phyloP scores from a whole-genome alignment of 2,888 invertebrate species.

The Desoria tigrina region DNA sequence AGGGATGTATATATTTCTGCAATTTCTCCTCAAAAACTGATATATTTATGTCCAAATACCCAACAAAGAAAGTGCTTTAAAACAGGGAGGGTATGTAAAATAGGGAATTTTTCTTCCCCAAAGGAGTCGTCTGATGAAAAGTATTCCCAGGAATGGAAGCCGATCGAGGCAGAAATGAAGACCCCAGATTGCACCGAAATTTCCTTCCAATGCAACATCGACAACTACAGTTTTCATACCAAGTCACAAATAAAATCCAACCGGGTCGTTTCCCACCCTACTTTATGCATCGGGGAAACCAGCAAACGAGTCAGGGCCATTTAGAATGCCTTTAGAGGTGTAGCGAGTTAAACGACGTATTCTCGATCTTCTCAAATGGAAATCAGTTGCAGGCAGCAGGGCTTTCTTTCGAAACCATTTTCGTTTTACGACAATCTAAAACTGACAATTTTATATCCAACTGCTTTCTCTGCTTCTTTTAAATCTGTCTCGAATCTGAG shows the following conservation, averaged over 20 bases:
- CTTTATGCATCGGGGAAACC: no score
- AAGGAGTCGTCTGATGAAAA: slow-evolving; percentile 26
- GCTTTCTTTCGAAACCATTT: no score
- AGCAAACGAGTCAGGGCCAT: background rate
- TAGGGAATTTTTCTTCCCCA: slow-evolving; percentile 17
- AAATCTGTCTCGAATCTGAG: no score
- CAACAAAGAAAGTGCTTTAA: background rate
- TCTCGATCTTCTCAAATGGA: no score
- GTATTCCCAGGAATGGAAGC: slow-evolving; percentile 23
- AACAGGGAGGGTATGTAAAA: background rate
- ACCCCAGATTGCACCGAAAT: slow-evolving; percentile 23
- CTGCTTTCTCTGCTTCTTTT: no score
- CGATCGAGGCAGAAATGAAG: slow-evolving; percentile 30
- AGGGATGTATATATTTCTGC: no score
- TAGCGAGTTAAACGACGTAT: background rate
- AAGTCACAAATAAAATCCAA: slow-evolving; percentile 28
- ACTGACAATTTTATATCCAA: no score
- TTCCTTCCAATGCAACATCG: slow-evolving; percentile 13
- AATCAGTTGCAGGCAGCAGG: no score
- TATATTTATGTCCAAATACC: no score
- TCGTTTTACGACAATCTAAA: no score
- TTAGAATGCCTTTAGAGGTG: background rate
- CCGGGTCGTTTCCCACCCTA: background rate
- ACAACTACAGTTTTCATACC: slow-evolving; percentile 33
- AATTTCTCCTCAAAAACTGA: no score